A percentile compares a stretch with the other conserved stretches of the same genome.
Conservation (phyloP, 2,797 vertebrate species). For the Aeoliscus strigatus region DNA sequence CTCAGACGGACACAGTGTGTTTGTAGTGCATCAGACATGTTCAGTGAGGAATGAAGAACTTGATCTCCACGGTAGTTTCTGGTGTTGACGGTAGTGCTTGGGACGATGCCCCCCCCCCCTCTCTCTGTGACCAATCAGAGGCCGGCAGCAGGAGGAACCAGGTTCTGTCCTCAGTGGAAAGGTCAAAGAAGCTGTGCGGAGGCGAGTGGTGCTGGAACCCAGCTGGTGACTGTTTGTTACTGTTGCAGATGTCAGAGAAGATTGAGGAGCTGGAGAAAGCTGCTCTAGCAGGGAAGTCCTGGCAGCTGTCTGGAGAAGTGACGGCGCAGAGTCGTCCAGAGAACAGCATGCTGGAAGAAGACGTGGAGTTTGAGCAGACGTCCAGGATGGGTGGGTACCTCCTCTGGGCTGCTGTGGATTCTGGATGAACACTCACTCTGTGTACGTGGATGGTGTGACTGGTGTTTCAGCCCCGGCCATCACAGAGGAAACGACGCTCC, state of each 20-base stretch:
- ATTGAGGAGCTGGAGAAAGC: constrained; percentile 84
- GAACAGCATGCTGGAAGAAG: constrained; percentile 94
- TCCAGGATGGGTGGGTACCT: constrained; percentile 79
- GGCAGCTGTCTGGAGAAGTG: constrained; percentile 93
- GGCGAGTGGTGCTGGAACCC: too few relatives aligned
- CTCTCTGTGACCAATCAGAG: too few relatives aligned
- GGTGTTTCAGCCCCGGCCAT: constrained; percentile 81
- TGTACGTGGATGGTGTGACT: neutral
- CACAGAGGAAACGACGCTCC: constrained; percentile 92
- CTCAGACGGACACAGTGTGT: too few relatives aligned
- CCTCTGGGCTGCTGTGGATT: neutral
- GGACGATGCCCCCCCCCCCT: too few relatives aligned
- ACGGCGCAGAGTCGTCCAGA: constrained; percentile 86
- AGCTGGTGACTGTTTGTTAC: neutral
- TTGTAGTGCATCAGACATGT: too few relatives aligned
- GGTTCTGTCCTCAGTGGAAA: too few relatives aligned
- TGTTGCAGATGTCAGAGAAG: constrained; percentile 84
- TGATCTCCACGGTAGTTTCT: too few relatives aligned
- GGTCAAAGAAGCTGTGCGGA: too few relatives aligned
- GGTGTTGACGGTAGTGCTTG: too few relatives aligned
- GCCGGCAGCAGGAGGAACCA: too few relatives aligned
- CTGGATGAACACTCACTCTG: too few relatives aligned
- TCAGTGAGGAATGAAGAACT: too few relatives aligned
- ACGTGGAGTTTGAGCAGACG: constrained; percentile 85
- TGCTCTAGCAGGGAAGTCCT: constrained; percentile 84